phyloP scores from a whole-genome alignment of 2,888 invertebrate genomes.

The Stenodema calcarata region DNA sequence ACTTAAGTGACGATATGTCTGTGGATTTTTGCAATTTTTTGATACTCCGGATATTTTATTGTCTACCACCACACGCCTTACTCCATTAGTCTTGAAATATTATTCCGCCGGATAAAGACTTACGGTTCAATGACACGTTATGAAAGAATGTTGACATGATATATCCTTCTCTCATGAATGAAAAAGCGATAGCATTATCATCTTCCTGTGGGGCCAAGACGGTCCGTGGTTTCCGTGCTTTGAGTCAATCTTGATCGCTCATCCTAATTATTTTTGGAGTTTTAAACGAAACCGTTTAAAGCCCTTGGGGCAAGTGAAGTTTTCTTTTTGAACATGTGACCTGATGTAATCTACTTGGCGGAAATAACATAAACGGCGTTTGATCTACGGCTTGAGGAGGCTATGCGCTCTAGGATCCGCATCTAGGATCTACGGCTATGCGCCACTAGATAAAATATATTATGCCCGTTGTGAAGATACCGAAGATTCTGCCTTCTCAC shows the following conservation, averaged over 20 bases:
- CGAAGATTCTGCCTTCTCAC: too few relatives aligned
- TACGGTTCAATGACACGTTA: conserved; percentile 20
- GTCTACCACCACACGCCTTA: not conserved
- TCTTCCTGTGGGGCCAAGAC: conserved; percentile 17
- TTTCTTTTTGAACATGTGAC: not conserved
- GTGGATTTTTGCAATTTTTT: too few relatives aligned
- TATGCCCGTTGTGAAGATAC: too few relatives aligned
- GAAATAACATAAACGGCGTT: conserved; percentile 1
- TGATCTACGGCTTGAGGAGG: not conserved
- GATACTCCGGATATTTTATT: too few relatives aligned
- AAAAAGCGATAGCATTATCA: conserved; percentile 13
- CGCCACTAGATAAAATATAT: too few relatives aligned
- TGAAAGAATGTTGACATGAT: conserved; percentile 28
- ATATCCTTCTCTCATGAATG: conserved; percentile 19
- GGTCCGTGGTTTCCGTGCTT: not conserved
- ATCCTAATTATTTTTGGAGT: conserved; percentile 20
- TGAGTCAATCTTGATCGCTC: not conserved
- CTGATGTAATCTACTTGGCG: not conserved
- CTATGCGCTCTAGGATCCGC: too few relatives aligned
- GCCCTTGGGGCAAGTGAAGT: not conserved
- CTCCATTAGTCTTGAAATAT: not conserved
- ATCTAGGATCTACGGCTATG: too few relatives aligned
- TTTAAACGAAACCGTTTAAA: conserved; percentile 27
- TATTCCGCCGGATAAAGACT: not conserved
- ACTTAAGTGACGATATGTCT: too few relatives aligned